Evolutionary conservation across 2,888 invertebrate species (phyloP), one percentile per base, ranked within the genome.

Genomic region (Acanthosepion pharaonis): DNA sequence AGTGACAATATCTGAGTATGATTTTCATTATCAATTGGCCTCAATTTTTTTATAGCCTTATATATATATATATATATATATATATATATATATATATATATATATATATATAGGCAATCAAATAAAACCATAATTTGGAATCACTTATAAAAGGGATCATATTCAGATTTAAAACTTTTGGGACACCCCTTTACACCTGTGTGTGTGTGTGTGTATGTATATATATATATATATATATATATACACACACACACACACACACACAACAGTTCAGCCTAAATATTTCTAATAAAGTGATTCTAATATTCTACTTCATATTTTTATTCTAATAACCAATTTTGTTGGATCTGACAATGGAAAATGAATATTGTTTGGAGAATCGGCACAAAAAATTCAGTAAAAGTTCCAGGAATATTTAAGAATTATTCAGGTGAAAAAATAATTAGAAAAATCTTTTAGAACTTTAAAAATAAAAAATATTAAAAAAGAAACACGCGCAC

Each of bases 201-300:
- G 42, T 42, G 42, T 42, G 42, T 42, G 42, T 42, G 42, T 42
- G 42, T 42, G 3, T 42, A 78, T 28, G n/a, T 28, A 78, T 8
- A 78, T n/a, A 28, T 8, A 78, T 11, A 78, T n/a, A 28, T 9
- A 6, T 9, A 28, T 9, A 78, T 5, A 5, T 11, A 78, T 9
- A 78, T 5, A 78, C 28, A 78, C 0, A n/a, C 20, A 64, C 0
- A 64, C 23, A 64, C 4, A 28, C 28, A 78, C 6, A n/a, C 28
- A 42, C 42, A 42, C 33, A 78, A 15, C 78, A 78, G n/a, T 78
- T 78, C 78, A n/a, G 78, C 78, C 78, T 11, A 78, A n/a, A 78
- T 78, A n/a, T 78, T 78, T 78, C 78, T 78, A 78, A 78, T 78
- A 78, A 78, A 78, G 78, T 78, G 78, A 78, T 78, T 78, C 78